These are phyloP conservation scores for Calosoma granatense DNA, from an alignment of 1,140 invertebrate genomes.

Conservation along the genomic window DNA sequence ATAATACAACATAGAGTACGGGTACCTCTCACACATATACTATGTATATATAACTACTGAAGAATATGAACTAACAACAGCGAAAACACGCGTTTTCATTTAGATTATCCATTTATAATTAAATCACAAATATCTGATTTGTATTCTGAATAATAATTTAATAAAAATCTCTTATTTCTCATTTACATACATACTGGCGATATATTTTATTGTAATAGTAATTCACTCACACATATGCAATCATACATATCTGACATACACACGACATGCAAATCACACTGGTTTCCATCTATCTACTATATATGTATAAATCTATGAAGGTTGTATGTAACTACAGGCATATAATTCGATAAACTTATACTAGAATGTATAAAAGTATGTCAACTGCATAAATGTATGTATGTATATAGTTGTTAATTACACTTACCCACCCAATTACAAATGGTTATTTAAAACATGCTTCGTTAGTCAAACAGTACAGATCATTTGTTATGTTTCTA, in stretches of 20 bases:
- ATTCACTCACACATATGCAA: background rate
- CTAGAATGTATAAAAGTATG: background rate
- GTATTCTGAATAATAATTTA: background rate
- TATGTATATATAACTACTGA: no score
- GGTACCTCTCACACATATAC: background rate
- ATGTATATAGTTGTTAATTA: background rate
- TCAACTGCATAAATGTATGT: background rate
- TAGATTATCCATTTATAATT: background rate
- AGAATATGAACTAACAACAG: background rate
- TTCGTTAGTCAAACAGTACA: background rate
- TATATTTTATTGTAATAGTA: no score
- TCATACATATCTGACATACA: background rate
- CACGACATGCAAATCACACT: background rate
- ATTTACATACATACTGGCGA: background rate
- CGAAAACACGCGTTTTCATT: background rate
- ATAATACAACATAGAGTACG: slow-evolving; percentile 3
- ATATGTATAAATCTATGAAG: background rate
- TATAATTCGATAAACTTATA: background rate
- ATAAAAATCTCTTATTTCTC: background rate
- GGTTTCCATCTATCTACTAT: background rate
- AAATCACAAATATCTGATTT: slow-evolving; percentile 4
- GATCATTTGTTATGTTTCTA: background rate
- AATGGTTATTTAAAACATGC: slow-evolving; percentile 3
- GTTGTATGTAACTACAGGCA: background rate
- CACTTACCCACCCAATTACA: background rate